phyloP scores from a whole-genome alignment of 2,888 invertebrate genomes.

The Blastobasis adustella region DNA sequence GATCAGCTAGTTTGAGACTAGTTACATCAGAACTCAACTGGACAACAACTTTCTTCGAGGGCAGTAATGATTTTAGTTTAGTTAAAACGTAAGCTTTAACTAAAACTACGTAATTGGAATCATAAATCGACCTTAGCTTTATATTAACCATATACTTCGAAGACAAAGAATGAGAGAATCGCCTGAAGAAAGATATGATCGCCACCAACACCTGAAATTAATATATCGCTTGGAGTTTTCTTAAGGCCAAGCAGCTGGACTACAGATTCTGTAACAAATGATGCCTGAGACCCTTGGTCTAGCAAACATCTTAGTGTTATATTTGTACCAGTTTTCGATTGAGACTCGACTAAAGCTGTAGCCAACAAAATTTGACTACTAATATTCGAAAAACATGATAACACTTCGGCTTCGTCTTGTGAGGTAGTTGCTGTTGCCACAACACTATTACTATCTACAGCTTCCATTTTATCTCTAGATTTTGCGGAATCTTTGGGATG shows the following conservation, averaged over 20 bases:
- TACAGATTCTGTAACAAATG: slow-evolving; percentile 17
- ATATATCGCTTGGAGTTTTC: slow-evolving; percentile 2
- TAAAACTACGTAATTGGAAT: slow-evolving; percentile 6
- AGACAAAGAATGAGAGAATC: slow-evolving; percentile 1
- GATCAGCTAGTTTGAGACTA: background rate
- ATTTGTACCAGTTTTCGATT: slow-evolving; percentile 5
- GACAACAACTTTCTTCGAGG: slow-evolving; percentile 6
- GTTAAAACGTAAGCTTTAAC: slow-evolving; percentile 12
- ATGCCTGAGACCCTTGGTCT: slow-evolving; percentile 21
- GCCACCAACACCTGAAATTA: slow-evolving; percentile 13
- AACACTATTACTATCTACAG: background rate
- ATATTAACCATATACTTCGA: slow-evolving; percentile 10
- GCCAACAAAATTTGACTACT: no score
- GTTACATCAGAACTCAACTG: slow-evolving; percentile 1
- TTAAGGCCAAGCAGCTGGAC: slow-evolving; percentile 12
- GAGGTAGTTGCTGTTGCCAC: background rate
- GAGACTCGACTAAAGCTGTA: no score
- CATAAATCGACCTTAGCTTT: slow-evolving; percentile 9
- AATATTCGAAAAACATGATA: slow-evolving; percentile 5
- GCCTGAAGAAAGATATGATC: no score
- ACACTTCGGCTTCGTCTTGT: background rate
- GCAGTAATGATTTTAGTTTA: slow-evolving; percentile 10
- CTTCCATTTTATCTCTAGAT: background rate
- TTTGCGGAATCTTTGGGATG: slow-evolving; percentile 8
- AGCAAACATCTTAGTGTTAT: slow-evolving; percentile 14